Percentiles rank a stretch among this genome's conserved stretches.
Evolutionary conservation across 2,113 vertebrate genomes (phyloP).

Genomic region (Ranitomeya variabilis): DNA sequence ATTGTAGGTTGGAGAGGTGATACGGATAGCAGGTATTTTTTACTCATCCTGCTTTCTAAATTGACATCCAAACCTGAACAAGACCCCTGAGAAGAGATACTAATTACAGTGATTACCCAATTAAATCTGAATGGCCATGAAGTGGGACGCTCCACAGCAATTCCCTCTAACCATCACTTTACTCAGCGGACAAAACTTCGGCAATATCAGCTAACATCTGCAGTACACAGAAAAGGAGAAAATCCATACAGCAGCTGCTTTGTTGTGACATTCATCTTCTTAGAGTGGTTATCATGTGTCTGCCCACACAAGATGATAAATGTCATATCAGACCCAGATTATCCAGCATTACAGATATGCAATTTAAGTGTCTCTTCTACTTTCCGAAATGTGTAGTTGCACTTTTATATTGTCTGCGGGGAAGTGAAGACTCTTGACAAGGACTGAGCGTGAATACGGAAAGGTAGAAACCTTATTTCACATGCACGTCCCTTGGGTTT

Average conservation of each 20-base stretch:
- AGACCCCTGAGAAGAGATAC: not conserved
- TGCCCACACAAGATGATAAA: conserved; percentile 39
- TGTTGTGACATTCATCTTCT: conserved; percentile 50
- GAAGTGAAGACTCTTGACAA: conserved; percentile 30
- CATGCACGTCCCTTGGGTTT: conserved; percentile 17
- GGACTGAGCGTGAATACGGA: conserved; percentile 1
- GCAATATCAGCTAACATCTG: conserved; percentile 16
- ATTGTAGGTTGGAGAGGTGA: not conserved
- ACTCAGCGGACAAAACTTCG: conserved; percentile 13
- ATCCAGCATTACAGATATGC: conserved; percentile 45
- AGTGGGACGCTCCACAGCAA: not conserved
- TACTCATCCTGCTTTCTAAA: not conserved
- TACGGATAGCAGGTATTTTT: not conserved
- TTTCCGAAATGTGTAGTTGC: conserved; percentile 31
- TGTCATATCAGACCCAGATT: conserved; percentile 52
- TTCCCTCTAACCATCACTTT: not conserved
- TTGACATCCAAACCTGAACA: not conserved
- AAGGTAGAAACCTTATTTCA: not conserved
- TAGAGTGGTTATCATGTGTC: conserved; percentile 42
- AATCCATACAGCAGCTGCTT: conserved; percentile 40
- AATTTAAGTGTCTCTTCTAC: conserved; percentile 44
- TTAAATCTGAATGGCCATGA: conserved; percentile 1
- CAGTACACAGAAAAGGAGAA: conserved; percentile 4
- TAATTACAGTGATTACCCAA: conserved; percentile 31
- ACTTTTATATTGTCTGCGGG: conserved; percentile 22